These are phyloP conservation scores for Meloidogyne hapla DNA, from an alignment of 1,140 invertebrate genomes.

Conservation along the genomic window DNA sequence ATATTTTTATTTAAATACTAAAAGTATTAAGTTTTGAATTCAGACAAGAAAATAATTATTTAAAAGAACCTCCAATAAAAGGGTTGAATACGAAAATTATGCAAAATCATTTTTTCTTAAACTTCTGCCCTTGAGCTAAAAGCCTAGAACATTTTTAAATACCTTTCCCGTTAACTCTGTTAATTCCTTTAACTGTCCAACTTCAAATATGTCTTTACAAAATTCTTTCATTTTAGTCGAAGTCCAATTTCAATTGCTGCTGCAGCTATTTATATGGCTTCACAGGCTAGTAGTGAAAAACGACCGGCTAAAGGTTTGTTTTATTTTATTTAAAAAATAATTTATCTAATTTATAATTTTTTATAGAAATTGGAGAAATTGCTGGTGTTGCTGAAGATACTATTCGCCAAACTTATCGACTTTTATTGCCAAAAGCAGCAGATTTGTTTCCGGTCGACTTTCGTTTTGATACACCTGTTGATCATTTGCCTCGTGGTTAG, in stretches of 20 bases:
- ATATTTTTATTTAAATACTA: slow-evolving; percentile 24
- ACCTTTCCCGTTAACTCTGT: no score
- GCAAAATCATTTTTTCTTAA: no score
- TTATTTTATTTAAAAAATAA: neutral
- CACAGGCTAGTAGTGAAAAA: slow-evolving; percentile 64
- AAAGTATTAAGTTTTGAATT: no score
- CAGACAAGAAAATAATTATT: no score
- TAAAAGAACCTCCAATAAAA: no score
- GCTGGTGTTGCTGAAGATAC: slow-evolving; percentile 98
- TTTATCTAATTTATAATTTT: neutral
- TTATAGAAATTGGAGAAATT: slow-evolving; percentile 90
- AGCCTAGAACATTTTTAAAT: no score
- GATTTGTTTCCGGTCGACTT: slow-evolving; percentile 94
- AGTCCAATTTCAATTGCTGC: slow-evolving; percentile 98
- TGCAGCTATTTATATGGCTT: slow-evolving; percentile 99
- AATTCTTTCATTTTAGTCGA: slow-evolving; percentile 67
- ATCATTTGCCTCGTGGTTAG: slow-evolving; percentile 64
- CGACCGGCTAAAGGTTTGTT: slow-evolving; percentile 45
- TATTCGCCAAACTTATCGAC: slow-evolving; percentile 92
- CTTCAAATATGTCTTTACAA: no score
- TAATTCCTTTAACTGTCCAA: no score
- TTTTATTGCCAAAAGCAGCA: slow-evolving; percentile 89
- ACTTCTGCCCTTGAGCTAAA: no score
- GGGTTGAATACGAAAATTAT: no score
- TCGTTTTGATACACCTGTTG: slow-evolving; percentile 89